These are phyloP conservation scores for Iphiclides podalirius DNA, from an alignment of 2,888 invertebrate genomes.

Conservation along the genomic window DNA sequence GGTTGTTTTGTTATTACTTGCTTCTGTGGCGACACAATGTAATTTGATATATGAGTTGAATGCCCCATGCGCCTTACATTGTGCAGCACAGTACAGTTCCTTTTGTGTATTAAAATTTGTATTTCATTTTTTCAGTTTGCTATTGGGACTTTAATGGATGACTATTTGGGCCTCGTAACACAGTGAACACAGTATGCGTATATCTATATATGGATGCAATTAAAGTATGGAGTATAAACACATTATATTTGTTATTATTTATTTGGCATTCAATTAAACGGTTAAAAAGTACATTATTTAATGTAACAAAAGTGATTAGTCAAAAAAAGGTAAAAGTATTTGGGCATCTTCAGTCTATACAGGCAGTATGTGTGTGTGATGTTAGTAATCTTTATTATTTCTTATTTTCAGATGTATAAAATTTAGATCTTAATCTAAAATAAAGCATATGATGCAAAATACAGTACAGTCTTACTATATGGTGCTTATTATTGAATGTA, in stretches of 20 bases:
- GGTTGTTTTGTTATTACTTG: too few relatives aligned
- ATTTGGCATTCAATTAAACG: slow-evolving; percentile 78
- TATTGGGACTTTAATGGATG: slow-evolving; percentile 99
- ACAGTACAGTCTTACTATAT: slow-evolving; percentile 24
- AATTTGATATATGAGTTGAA: too few relatives aligned
- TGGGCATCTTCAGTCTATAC: slow-evolving; percentile 76
- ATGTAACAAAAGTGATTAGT: slow-evolving; percentile 71
- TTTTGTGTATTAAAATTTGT: too few relatives aligned
- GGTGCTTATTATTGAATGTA: slow-evolving; percentile 17
- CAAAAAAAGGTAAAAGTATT: slow-evolving; percentile 68
- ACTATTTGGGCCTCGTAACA: slow-evolving; percentile 92
- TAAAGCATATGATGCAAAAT: slow-evolving; percentile 17
- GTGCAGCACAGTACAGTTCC: too few relatives aligned
- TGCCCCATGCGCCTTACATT: too few relatives aligned
- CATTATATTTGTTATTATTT: slow-evolving; percentile 53
- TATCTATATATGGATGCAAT: slow-evolving; percentile 20
- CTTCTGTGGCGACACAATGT: too few relatives aligned
- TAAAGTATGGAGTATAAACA: slow-evolving; percentile 40
- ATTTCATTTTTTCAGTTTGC: slow-evolving; percentile 89
- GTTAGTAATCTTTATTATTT: slow-evolving; percentile 23
- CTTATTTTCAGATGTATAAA: slow-evolving; percentile 17
- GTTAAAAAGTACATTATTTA: slow-evolving; percentile 65
- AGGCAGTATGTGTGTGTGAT: slow-evolving; percentile 52
- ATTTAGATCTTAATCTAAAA: slow-evolving; percentile 25
- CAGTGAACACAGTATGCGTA: slow-evolving; percentile 44